Evolutionary conservation across 37 sponge, comb jelly and placozoan genomes (phyloP).

Genomic region (Bolinopsis microptera): DNA sequence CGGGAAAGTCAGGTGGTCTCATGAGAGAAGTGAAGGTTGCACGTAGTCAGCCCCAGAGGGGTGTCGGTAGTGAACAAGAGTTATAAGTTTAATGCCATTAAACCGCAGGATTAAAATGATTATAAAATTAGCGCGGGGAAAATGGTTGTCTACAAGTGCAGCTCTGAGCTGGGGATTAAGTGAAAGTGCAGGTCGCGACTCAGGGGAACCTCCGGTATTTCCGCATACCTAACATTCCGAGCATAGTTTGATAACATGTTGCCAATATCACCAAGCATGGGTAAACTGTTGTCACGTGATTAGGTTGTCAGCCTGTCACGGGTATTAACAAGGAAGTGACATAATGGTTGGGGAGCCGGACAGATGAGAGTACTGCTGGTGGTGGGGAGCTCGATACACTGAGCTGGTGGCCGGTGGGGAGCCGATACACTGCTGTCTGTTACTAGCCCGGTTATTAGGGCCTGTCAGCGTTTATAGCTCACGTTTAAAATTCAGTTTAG

Average conservation of each 20-base stretch:
- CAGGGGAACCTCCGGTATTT: background rate
- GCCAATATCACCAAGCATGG: background rate
- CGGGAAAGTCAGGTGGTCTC: background rate
- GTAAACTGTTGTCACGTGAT: background rate
- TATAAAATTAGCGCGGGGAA: background rate
- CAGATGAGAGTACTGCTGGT: too few species aligned
- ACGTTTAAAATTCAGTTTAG: background rate
- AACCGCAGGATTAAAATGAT: background rate
- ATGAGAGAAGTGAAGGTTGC: background rate
- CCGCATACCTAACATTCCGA: background rate
- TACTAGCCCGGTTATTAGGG: background rate
- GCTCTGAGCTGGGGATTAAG: background rate
- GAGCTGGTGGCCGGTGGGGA: too few species aligned
- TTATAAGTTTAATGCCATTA: background rate
- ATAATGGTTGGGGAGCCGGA: background rate
- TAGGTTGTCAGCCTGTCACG: background rate
- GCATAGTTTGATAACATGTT: background rate
- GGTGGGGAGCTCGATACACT: too few species aligned
- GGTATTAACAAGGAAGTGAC: background rate
- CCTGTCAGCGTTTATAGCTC: background rate
- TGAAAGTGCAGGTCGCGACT: background rate
- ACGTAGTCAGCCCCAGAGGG: background rate
- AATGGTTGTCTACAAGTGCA: background rate
- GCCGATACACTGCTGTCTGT: background rate
- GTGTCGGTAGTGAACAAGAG: background rate